Conservation (phyloP, 2,113 vertebrate genomes). For the Crotophaga sulcirostris region DNA sequence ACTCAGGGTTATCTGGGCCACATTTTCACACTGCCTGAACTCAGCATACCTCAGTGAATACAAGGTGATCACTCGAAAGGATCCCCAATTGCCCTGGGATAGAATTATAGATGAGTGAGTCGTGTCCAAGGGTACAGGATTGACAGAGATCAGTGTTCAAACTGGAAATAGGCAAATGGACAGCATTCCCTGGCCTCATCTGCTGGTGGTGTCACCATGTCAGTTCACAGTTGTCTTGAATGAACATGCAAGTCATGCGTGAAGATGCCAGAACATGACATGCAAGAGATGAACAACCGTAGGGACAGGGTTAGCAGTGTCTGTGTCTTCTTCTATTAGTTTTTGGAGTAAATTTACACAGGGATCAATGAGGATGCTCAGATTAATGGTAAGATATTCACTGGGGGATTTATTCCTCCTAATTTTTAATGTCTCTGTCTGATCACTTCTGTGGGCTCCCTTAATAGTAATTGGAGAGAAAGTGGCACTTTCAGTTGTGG, state of each 20-base stretch:
- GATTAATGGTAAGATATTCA: background rate
- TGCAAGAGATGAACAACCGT: background rate
- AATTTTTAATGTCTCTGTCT: background rate
- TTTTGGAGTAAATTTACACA: background rate
- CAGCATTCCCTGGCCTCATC: background rate
- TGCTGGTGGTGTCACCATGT: rapidly evolving
- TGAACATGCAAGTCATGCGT: background rate
- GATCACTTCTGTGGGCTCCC: background rate
- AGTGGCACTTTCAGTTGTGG: background rate
- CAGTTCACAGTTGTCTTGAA: background rate
- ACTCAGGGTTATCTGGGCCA: background rate
- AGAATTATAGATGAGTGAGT: rapidly evolving
- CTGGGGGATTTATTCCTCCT: background rate
- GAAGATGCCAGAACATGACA: background rate
- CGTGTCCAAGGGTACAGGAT: background rate
- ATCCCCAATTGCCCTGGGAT: background rate
- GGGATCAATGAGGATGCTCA: background rate
- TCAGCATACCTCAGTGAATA: background rate
- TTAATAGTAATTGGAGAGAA: background rate
- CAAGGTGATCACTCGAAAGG: background rate
- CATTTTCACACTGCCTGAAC: background rate
- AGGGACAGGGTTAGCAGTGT: background rate
- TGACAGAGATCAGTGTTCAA: background rate
- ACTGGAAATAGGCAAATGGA: background rate
- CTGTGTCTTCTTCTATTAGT: background rate